A percentile compares a stretch with the other conserved stretches of the same genome.
Evolutionary conservation across 2,888 invertebrate species (phyloP).

Genomic region (Galerucella nymphaeae): DNA sequence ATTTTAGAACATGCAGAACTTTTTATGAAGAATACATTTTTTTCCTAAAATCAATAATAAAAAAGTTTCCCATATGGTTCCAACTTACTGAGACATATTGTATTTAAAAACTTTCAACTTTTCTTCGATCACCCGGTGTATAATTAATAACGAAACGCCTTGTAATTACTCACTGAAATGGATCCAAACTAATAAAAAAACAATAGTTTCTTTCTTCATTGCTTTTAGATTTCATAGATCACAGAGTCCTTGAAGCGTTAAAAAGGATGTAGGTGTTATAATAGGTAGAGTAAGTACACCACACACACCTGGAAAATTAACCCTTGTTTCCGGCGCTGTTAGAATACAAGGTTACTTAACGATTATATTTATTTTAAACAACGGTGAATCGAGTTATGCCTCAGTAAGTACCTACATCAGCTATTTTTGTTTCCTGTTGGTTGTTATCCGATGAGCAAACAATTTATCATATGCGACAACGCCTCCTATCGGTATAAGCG

Average conservation of each 20-base stretch:
- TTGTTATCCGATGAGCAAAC: not conserved
- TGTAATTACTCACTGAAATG: not conserved
- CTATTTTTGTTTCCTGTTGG: conserved; percentile 6
- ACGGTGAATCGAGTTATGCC: conserved; percentile 6
- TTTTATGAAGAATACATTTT: too few relatives aligned
- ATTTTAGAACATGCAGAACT: too few relatives aligned
- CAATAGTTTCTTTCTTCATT: conserved; percentile 1
- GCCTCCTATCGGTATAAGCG: too few relatives aligned
- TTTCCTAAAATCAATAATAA: too few relatives aligned
- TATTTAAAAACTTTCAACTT: too few relatives aligned
- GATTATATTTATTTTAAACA: conserved; percentile 1
- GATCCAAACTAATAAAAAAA: not conserved
- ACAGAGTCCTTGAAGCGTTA: conserved; percentile 7
- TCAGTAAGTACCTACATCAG: conserved; percentile 13
- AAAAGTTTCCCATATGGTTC: too few relatives aligned
- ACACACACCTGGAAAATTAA: conserved; percentile 19
- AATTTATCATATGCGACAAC: not conserved
- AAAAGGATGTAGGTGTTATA: conserved; percentile 14
- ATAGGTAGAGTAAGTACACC: not conserved
- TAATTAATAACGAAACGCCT: conserved; percentile 2
- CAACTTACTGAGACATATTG: too few relatives aligned
- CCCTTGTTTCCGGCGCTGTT: conserved; percentile 12
- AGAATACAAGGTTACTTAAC: conserved; percentile 5
- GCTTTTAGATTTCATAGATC: conserved; percentile 7
- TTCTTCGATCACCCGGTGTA: not conserved